Evolutionary conservation across 2,797 vertebrate species (phyloP).

Genomic region (Pipistrellus pipistrellus): DNA sequence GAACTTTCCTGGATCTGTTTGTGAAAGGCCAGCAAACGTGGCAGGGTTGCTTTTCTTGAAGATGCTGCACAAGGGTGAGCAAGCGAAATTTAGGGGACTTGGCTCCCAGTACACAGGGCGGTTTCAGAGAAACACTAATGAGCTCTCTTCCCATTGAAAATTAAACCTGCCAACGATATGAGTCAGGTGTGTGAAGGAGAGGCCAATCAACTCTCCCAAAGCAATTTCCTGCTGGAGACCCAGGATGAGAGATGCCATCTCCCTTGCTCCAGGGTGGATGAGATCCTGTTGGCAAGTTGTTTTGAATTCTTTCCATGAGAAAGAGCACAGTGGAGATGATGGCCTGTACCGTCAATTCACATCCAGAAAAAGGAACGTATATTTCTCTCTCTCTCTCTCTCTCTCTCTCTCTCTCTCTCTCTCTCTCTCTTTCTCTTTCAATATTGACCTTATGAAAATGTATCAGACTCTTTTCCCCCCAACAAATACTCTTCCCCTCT

Average conservation of each 20-base stretch:
- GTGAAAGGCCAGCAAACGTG: constrained; percentile 50
- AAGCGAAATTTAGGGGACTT: not conserved
- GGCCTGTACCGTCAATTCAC: not conserved
- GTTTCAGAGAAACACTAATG: constrained; percentile 39
- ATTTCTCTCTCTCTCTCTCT: not conserved
- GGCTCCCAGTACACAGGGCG: not conserved
- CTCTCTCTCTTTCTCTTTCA: no score
- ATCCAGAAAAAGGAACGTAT: not conserved
- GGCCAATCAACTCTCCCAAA: not conserved
- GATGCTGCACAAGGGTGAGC: not conserved
- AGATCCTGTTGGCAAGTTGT: not conserved
- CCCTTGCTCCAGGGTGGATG: not conserved
- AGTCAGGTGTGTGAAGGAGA: constrained; percentile 38
- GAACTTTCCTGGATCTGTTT: constrained; percentile 75
- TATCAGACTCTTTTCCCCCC: not conserved
- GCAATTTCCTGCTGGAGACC: not conserved
- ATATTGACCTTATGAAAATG: not conserved
- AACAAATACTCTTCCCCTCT: not conserved
- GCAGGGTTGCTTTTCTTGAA: constrained; percentile 45
- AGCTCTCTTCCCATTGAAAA: constrained; percentile 37
- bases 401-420: no score
- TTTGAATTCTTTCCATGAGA: constrained; percentile 20
- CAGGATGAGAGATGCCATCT: not conserved
- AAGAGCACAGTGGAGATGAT: constrained; percentile 11
- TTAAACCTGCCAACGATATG: constrained; percentile 30